A percentile compares a stretch with the other conserved stretches of the same genome.
Evolutionary conservation across 2,113 vertebrate species (phyloP).

Genomic region (Pelusios castaneus): DNA sequence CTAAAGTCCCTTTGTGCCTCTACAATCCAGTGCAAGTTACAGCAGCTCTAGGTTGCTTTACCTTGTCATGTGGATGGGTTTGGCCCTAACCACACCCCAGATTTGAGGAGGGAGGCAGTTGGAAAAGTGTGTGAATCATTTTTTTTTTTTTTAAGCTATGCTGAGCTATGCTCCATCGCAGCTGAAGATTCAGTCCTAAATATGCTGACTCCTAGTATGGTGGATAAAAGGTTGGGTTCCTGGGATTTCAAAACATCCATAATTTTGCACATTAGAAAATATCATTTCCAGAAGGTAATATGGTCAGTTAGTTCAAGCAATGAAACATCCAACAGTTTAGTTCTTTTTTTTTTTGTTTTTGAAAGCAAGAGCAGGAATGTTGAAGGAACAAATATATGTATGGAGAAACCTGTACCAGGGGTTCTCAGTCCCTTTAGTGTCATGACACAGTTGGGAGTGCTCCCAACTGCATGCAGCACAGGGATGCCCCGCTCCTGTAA

Average conservation of each 20-base stretch:
- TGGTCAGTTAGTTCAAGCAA: constrained; percentile 69
- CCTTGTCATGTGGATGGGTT: neutral
- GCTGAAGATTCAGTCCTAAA: constrained; percentile 3
- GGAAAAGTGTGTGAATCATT: neutral
- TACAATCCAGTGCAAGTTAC: neutral
- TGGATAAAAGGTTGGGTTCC: constrained; percentile 18
- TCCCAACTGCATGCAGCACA: too few species aligned
- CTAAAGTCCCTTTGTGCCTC: neutral
- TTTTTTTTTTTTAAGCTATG: neutral
- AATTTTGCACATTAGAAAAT: constrained; percentile 63
- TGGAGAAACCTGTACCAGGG: neutral
- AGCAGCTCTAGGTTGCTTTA: neutral
- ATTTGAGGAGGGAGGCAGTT: neutral
- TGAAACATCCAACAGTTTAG: constrained; percentile 63
- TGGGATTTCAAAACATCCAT: constrained; percentile 31
- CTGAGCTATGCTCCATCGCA: neutral
- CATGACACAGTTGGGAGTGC: too few species aligned
- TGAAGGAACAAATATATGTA: neutral
- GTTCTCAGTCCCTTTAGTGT: too few species aligned
- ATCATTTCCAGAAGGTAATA: constrained; percentile 72
- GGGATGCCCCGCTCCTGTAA: too few species aligned
- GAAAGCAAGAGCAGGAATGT: constrained; percentile 29
- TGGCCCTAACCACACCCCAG: neutral
- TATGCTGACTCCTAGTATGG: constrained; percentile 10
- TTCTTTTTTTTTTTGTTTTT: constrained; percentile 37